A percentile compares a stretch with the other conserved stretches of the same genome.
phyloP scores from a whole-genome alignment of 2,888 invertebrate species.

The Spodoptera picta region DNA sequence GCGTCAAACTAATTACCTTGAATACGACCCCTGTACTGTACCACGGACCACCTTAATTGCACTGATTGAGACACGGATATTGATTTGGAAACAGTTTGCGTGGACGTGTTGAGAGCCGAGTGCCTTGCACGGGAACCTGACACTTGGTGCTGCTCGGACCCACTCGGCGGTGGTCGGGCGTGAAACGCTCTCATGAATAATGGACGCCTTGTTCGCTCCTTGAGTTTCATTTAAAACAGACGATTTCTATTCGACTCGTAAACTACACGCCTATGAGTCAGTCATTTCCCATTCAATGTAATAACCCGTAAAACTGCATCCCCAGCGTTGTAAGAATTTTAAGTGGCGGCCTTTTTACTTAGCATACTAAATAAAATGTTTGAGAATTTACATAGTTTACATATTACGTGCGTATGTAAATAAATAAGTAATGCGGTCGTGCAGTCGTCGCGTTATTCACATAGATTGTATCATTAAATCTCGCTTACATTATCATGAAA shows the following conservation, averaged over 20 bases:
- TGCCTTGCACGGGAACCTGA: conserved; percentile 28
- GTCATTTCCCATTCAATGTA: conserved; percentile 86
- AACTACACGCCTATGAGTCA: conserved; percentile 86
- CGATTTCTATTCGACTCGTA: conserved; percentile 87
- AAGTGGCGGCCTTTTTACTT: conserved; percentile 75
- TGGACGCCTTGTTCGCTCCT: conserved; percentile 84
- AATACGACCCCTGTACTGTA: conserved; percentile 75
- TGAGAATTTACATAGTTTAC: conserved; percentile 46
- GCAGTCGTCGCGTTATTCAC: conserved; percentile 54
- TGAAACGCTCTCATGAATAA: conserved; percentile 86
- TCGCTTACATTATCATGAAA: conserved; percentile 82
- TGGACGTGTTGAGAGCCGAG: conserved; percentile 54
- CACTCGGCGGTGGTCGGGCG: conserved; percentile 71
- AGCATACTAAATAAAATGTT: conserved; percentile 70
- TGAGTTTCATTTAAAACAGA: conserved; percentile 87
- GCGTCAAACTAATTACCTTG: conserved; percentile 84
- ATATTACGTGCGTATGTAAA: conserved; percentile 32
- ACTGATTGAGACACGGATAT: conserved; percentile 88
- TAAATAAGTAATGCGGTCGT: conserved; percentile 52
- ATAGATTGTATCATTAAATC: conserved; percentile 81
- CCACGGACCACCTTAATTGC: conserved; percentile 82
- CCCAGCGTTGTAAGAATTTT: conserved; percentile 78
- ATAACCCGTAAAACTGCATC: conserved; percentile 86
- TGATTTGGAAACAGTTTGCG: conserved; percentile 84
- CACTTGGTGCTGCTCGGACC: conserved; percentile 47